A percentile compares a stretch with the other conserved stretches of the same genome.
Evolutionary conservation across 1,140 invertebrate genomes (phyloP).

Genomic region (Oryzaephilus surinamensis): DNA sequence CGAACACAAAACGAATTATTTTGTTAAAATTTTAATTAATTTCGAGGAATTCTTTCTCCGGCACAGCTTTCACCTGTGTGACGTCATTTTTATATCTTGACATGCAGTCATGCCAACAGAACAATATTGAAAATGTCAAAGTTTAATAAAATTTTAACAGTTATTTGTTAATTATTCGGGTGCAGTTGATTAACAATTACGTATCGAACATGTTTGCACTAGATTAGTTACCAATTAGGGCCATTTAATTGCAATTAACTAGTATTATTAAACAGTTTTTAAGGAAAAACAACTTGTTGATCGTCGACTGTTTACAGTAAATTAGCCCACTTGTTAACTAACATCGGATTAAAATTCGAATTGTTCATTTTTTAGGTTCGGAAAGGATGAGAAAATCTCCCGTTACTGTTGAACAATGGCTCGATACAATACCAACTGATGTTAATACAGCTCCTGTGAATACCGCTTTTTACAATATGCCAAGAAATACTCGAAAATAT

Average conservation of each 20-base stretch:
- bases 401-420: conserved; percentile 18
- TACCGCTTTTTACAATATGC: too few relatives aligned
- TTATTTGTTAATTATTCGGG: too few relatives aligned
- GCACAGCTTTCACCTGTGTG: conserved; percentile 13
- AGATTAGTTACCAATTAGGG: not conserved
- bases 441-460: conserved; percentile 5
- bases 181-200: too few relatives aligned
- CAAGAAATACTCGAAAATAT: not conserved
- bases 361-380: too few relatives aligned
- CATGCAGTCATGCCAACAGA: conserved; percentile 5
- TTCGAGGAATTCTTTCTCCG: conserved; percentile 13
- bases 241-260: not conserved
- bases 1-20: too few relatives aligned
- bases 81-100: conserved; percentile 13
- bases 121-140: too few relatives aligned
- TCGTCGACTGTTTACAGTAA: not conserved
- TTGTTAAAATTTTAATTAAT: too few relatives aligned
- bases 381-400: conserved; percentile 16
- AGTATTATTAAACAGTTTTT: too few relatives aligned
- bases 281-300: conserved; percentile 9
- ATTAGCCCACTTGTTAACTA: too few relatives aligned
- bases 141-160: too few relatives aligned
- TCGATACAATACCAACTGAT: conserved; percentile 13
- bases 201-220: too few relatives aligned
- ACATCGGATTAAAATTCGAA: too few relatives aligned